phyloP scores from a whole-genome alignment of 2,113 vertebrate species.

The Notothenia coriiceps region DNA sequence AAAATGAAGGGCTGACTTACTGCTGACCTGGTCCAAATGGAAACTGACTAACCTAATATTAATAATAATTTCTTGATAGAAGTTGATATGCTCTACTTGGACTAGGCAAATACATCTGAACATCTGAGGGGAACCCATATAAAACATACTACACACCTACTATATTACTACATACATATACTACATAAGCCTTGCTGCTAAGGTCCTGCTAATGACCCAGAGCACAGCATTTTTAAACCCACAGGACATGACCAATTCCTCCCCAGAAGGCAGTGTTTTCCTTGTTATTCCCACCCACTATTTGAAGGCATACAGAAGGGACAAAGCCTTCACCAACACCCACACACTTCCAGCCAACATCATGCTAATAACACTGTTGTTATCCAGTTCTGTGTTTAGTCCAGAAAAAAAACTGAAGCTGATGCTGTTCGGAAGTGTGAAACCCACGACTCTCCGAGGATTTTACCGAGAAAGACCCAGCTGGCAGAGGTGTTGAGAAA shows the following conservation, averaged over 20 bases:
- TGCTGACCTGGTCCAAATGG: neutral
- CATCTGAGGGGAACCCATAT: neutral
- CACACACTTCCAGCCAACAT: conserved; percentile 7
- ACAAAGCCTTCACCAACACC: conserved; percentile 22
- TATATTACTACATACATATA: neutral
- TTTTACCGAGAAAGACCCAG: neutral
- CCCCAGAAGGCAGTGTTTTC: conserved; percentile 7
- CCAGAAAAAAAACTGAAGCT: conserved; percentile 1
- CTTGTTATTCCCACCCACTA: conserved; percentile 36
- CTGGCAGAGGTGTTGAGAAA: neutral
- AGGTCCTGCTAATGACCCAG: neutral
- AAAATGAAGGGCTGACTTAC: neutral
- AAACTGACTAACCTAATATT: neutral
- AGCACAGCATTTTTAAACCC: neutral
- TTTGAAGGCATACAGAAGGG: conserved; percentile 7
- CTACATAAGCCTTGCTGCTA: neutral
- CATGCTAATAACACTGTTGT: conserved; percentile 25
- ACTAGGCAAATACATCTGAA: neutral
- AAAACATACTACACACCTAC: neutral
- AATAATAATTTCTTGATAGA: no score
- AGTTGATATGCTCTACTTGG: neutral
- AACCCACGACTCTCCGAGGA: neutral
- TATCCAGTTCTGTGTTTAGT: conserved; percentile 29
- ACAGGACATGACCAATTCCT: neutral
- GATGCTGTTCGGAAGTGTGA: neutral